Percentiles rank a stretch among this genome's conserved stretches.
Conservation (phyloP, 2,888 invertebrate genomes). For the Zygogramma bicolorata region DNA sequence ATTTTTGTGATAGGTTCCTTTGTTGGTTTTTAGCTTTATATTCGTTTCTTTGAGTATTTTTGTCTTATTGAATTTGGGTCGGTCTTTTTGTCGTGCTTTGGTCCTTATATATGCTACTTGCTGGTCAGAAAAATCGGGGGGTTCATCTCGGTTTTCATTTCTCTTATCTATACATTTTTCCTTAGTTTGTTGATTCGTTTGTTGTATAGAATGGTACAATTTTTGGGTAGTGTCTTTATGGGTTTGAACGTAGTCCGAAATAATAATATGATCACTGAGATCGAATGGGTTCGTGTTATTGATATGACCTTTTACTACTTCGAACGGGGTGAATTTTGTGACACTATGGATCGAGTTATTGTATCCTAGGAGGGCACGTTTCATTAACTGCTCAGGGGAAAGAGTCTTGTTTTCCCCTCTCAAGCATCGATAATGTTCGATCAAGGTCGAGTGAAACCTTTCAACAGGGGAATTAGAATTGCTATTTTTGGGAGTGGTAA, state of each 20-base stretch:
- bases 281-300: slow-evolving; percentile 14
- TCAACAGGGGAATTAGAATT: slow-evolving; percentile 21
- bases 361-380: slow-evolving; percentile 14
- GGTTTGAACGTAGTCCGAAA: not conserved
- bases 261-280: not conserved
- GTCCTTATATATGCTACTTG: no score
- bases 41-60: no score
- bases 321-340: slow-evolving; percentile 16
- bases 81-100: no score
- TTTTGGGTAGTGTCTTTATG: slow-evolving; percentile 16
- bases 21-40: no score
- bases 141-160: no score
- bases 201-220: not conserved
- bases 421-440: slow-evolving; percentile 7
- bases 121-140: no score
- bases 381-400: slow-evolving; percentile 11
- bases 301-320: slow-evolving; percentile 23
- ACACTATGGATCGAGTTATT: slow-evolving; percentile 21
- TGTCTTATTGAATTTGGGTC: no score
- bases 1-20: no score
- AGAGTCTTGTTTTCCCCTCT: not conserved
- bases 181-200: no score
- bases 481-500: slow-evolving; percentile 17
- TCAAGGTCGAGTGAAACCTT: slow-evolving; percentile 9
- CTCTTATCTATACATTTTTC: no score